Conservation (phyloP, 2,888 invertebrate genomes). For the Linnaemya tessellans region DNA sequence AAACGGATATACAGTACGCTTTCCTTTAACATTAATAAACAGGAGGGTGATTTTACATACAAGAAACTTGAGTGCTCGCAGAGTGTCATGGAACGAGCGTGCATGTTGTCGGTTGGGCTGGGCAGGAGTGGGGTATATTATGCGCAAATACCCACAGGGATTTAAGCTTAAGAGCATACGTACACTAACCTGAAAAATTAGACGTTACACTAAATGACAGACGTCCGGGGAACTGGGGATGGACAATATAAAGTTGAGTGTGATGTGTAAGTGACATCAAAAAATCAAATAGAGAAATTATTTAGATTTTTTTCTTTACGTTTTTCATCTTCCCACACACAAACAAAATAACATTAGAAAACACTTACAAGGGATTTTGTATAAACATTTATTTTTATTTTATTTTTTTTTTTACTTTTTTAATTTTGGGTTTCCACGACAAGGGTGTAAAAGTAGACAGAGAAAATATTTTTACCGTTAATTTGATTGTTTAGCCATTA, state of each 20-base stretch:
- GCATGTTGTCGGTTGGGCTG: background rate
- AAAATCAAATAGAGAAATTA: conserved; percentile 73
- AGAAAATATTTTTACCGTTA: conserved; percentile 67
- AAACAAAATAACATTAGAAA: conserved; percentile 66
- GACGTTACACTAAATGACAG: conserved; percentile 65
- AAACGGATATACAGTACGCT: background rate
- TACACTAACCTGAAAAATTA: conserved; percentile 67
- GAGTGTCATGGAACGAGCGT: conserved; percentile 25
- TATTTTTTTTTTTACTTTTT: conserved; percentile 25
- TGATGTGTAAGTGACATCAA: conserved; percentile 73
- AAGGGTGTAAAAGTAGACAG: conserved; percentile 56
- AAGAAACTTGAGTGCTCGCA: conserved; percentile 5
- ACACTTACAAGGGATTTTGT: conserved; percentile 68
- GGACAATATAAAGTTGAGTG: conserved; percentile 47
- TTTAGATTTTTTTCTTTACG: conserved; percentile 34
- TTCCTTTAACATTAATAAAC: conserved; percentile 26
- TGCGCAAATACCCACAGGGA: conserved; percentile 71
- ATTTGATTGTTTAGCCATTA: conserved; percentile 71
- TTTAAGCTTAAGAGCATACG: conserved; percentile 67
- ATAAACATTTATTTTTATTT: background rate
- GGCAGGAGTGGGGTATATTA: conserved; percentile 34
- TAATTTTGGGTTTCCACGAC: conserved; percentile 46
- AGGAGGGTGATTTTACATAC: conserved; percentile 63
- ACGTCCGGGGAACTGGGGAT: conserved; percentile 46
- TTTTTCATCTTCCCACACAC: conserved; percentile 48